Conservation (phyloP, 2,888 invertebrate genomes). For the Tortricodes alternella region DNA sequence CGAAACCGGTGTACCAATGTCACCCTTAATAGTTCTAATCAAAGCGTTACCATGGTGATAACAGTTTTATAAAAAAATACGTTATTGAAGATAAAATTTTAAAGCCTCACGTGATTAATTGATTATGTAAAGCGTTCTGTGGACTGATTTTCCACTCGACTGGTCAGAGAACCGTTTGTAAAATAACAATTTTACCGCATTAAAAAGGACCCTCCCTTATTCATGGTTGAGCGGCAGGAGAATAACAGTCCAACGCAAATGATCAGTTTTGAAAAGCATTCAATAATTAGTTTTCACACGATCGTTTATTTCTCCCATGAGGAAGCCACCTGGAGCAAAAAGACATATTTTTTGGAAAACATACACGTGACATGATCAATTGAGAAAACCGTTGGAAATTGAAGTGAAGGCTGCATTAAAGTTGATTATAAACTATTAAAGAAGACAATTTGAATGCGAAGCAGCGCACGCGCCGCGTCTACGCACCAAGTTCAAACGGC, state of each 20-base stretch:
- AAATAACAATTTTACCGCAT: conserved; percentile 68
- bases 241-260: conserved; percentile 54
- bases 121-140: conserved; percentile 58
- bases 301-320: conserved; percentile 14
- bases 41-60: no score
- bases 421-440: conserved; percentile 57
- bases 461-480: conserved; percentile 76
- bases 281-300: conserved; percentile 51
- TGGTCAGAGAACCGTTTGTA: conserved; percentile 58
- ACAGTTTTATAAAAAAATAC: no score
- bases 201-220: conserved; percentile 59
- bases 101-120: conserved; percentile 40
- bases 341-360: no score
- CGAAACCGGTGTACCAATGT: no score
- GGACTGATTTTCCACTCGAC: conserved; percentile 59
- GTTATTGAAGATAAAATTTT: conserved; percentile 17
- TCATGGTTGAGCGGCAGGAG: conserved; percentile 54
- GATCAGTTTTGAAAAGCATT: conserved; percentile 48
- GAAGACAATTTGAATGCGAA: conserved; percentile 71
- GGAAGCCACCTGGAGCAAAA: background rate
- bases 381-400: conserved; percentile 39
- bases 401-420: conserved; percentile 38
- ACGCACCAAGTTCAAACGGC: conserved; percentile 75
- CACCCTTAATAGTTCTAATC: no score
- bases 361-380: no score